phyloP scores from a whole-genome alignment of 1,140 invertebrate genomes.

The Gonatopus flavifemur region DNA sequence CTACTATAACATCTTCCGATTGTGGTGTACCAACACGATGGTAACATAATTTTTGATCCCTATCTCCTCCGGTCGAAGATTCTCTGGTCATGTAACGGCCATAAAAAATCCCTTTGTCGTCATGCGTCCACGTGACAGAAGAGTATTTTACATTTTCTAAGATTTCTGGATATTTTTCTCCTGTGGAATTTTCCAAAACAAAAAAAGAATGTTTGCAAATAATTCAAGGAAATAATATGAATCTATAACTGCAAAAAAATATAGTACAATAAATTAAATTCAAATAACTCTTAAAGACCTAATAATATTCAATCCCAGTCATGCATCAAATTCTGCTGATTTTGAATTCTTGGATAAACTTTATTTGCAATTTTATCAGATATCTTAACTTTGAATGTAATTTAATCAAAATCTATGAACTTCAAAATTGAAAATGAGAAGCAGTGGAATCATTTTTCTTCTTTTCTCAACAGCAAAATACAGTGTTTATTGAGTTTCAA shows the following conservation, averaged over 20 bases:
- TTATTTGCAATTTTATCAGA: too few relatives aligned
- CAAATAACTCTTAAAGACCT: not conserved
- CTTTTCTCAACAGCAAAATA: not conserved
- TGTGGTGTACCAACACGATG: conserved; percentile 87
- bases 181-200: conserved; percentile 47
- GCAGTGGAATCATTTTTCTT: too few relatives aligned
- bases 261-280: not conserved
- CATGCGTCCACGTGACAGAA: conserved; percentile 90
- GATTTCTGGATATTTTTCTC: conserved; percentile 85
- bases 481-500: too few relatives aligned
- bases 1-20: conserved; percentile 83
- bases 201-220: conserved; percentile 13
- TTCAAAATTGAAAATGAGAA: too few relatives aligned
- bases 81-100: conserved; percentile 84
- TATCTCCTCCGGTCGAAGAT: conserved; percentile 82
- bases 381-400: not conserved
- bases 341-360: too few relatives aligned
- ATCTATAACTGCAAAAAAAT: conserved; percentile 7
- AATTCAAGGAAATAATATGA: not conserved
- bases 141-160: conserved; percentile 92
- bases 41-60: conserved; percentile 93
- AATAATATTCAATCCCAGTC: conserved; percentile 4
- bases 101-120: conserved; percentile 95
- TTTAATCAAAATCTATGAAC: too few relatives aligned
- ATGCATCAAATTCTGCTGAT: too few relatives aligned